A percentile compares a stretch with the other conserved stretches of the same genome.
These are phyloP conservation scores for Phragmatobia fuliginosa DNA, from an alignment of 2,888 invertebrate genomes.

Conservation along the genomic window DNA sequence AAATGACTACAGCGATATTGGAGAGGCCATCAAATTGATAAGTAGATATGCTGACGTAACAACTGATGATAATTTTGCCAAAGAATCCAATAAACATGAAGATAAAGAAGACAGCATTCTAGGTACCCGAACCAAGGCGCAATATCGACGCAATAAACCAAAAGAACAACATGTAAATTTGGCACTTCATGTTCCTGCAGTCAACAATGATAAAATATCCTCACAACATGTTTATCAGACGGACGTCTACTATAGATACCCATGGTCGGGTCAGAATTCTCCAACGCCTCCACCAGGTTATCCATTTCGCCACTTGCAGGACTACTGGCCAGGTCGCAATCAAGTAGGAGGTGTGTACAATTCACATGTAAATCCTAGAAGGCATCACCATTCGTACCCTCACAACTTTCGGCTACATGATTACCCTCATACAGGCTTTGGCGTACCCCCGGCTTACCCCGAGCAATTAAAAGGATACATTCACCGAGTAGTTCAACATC, in stretches of 20 bases:
- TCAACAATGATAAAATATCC: slow-evolving; percentile 45
- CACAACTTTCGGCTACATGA: slow-evolving; percentile 73
- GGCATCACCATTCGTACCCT: slow-evolving; percentile 81
- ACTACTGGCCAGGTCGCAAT: slow-evolving; percentile 79
- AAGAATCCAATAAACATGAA: slow-evolving; percentile 71
- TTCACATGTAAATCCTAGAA: slow-evolving; percentile 76
- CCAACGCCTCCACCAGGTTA: slow-evolving; percentile 76
- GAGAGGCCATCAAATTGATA: slow-evolving; percentile 82
- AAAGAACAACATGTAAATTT: slow-evolving; percentile 60
- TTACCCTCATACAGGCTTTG: slow-evolving; percentile 62
- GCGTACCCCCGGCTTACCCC: slow-evolving; percentile 64
- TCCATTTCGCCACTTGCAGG: slow-evolving; percentile 80
- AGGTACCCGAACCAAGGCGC: slow-evolving; percentile 80
- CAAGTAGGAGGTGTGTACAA: slow-evolving; percentile 78
- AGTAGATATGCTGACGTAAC: slow-evolving; percentile 83
- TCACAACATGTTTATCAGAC: slow-evolving; percentile 55
- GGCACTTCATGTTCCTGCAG: slow-evolving; percentile 40
- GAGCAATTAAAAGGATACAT: slow-evolving; percentile 68
- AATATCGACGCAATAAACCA: slow-evolving; percentile 77
- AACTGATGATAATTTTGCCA: slow-evolving; percentile 80
- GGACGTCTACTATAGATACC: slow-evolving; percentile 74
- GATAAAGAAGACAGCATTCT: slow-evolving; percentile 74
- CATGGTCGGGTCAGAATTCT: slow-evolving; percentile 76
- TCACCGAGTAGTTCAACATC: slow-evolving; percentile 67
- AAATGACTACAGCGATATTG: slow-evolving; percentile 81